A percentile compares a stretch with the other conserved stretches of the same genome.
Conservation (phyloP, 1,140 invertebrate genomes). For the Rhopalosiphum padi region DNA sequence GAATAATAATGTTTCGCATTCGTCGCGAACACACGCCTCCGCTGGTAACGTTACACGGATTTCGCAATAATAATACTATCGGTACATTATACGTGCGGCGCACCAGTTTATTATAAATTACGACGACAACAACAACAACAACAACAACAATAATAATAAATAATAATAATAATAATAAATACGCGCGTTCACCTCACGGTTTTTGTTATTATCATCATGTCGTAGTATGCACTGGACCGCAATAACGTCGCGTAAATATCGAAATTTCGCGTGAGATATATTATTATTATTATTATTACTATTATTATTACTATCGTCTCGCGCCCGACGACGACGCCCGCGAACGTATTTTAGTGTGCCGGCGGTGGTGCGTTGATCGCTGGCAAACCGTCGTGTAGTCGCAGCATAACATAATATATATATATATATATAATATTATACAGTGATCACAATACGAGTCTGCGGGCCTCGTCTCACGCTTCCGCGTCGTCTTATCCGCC, state of each 20-base stretch:
- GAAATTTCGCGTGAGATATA: neutral
- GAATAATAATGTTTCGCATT: too few species aligned
- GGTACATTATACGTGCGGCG: neutral
- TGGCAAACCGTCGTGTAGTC: neutral
- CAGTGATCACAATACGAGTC: neutral
- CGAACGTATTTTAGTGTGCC: neutral
- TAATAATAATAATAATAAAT: neutral
- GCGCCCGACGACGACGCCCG: neutral
- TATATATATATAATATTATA: too few species aligned
- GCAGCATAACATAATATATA: too few species aligned
- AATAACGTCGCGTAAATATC: neutral
- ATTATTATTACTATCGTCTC: neutral
- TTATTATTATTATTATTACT: neutral
- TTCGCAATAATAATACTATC: neutral
- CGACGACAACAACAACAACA: neutral
- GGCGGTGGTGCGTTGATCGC: slow-evolving; percentile 7
- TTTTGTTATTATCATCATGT: neutral
- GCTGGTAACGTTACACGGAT: neutral
- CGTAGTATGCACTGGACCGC: neutral
- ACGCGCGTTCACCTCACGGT: neutral
- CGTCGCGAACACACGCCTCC: neutral
- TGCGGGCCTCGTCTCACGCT: neutral
- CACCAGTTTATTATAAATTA: neutral
- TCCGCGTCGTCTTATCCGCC: neutral
- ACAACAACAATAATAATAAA: neutral